Conservation (phyloP, 2,888 invertebrate genomes). For the Tenthredo livida region DNA sequence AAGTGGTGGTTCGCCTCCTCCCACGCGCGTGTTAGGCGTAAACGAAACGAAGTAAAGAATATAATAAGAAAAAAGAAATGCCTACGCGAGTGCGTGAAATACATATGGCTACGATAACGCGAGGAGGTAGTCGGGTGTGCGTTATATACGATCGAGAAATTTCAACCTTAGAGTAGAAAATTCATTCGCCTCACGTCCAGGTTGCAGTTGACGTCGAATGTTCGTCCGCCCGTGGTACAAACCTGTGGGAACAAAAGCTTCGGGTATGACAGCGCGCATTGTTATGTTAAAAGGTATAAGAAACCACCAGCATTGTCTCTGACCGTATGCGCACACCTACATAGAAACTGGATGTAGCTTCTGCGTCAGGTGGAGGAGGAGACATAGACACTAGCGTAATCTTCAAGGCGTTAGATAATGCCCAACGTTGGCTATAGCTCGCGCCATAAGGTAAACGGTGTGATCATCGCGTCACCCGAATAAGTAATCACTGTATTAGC, state of each 20-base stretch:
- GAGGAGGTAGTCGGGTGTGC: not conserved
- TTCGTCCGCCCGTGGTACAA: constrained; percentile 35
- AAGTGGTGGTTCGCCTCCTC: constrained; percentile 22
- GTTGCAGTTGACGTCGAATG: constrained; percentile 49
- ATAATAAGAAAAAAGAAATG: constrained; percentile 50
- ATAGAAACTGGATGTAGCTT: not conserved
- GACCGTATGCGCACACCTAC: constrained; percentile 5
- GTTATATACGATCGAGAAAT: constrained; percentile 27
- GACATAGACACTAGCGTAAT: not conserved
- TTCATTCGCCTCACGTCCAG: constrained; percentile 50
- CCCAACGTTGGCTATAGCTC: not conserved
- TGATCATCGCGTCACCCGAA: constrained; percentile 38
- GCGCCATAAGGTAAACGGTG: constrained; percentile 19
- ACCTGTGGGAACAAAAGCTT: constrained; percentile 65
- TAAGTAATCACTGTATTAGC: constrained; percentile 32
- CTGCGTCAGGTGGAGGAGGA: constrained; percentile 17
- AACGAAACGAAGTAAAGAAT: constrained; percentile 40
- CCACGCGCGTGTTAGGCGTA: constrained; percentile 48
- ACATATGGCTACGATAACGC: constrained; percentile 21
- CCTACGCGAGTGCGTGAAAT: constrained; percentile 48
- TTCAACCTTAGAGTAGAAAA: constrained; percentile 6
- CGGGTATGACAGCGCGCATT: constrained; percentile 60
- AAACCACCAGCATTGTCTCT: constrained; percentile 49
- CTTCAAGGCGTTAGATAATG: constrained; percentile 37
- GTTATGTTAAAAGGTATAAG: constrained; percentile 59